Evolutionary conservation across 1,140 invertebrate genomes (phyloP).

Genomic region (Drosophila truncata): DNA sequence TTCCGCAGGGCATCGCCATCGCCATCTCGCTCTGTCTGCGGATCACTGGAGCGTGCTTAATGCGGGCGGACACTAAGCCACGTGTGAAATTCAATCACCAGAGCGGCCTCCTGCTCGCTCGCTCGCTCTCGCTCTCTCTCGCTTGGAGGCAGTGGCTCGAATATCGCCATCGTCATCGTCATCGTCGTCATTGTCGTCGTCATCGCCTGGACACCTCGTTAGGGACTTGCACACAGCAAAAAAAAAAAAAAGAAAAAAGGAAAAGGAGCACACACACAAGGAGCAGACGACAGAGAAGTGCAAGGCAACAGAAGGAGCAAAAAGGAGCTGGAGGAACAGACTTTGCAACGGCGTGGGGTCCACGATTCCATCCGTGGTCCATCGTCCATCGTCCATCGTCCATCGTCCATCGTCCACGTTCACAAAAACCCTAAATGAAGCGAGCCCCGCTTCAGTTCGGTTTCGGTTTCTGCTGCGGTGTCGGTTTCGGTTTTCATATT

Average conservation of each 20-base stretch:
- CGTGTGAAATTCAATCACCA: conserved; percentile 82
- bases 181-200: conserved; percentile 40
- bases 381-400: neutral
- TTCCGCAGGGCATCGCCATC: conserved; percentile 3
- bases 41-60: conserved; percentile 72
- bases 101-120: too few species aligned
- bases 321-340: neutral
- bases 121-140: conserved; percentile 43
- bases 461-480: conserved; percentile 54
- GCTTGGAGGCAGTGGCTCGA: conserved; percentile 55
- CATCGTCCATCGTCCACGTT: neutral
- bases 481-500: conserved; percentile 82
- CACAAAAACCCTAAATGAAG: conserved; percentile 11
- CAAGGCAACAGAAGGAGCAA: neutral
- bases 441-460: conserved; percentile 31
- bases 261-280: neutral
- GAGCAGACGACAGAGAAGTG: neutral
- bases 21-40: conserved; percentile 1
- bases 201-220: conserved; percentile 81
- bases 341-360: conserved; percentile 39
- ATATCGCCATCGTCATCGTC: conserved; percentile 63
- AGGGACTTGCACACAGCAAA: conserved; percentile 29
- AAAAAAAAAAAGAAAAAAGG: neutral
- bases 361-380: conserved; percentile 32
- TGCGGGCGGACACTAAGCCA: conserved; percentile 84